Conservation (phyloP, 2,888 invertebrate species). For the Dasypogon diadema region DNA sequence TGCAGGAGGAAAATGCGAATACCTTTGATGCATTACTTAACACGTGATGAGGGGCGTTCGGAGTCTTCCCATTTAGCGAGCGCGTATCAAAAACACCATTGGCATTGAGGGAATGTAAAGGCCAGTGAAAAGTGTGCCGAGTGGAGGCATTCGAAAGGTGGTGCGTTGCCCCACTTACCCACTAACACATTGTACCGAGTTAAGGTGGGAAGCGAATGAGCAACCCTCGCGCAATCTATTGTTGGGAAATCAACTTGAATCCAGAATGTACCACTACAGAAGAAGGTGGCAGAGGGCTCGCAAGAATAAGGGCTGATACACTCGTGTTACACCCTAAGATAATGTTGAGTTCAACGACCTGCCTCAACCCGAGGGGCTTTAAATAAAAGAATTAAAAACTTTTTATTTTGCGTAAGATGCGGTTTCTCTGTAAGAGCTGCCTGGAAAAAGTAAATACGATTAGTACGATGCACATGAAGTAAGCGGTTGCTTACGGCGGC, state of each 20-base stretch:
- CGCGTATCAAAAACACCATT: neutral
- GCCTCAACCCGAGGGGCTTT: conserved; percentile 45
- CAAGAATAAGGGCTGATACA: conserved; percentile 31
- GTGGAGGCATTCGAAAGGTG: conserved; percentile 44
- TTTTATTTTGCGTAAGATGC: conserved; percentile 44
- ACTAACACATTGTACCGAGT: conserved; percentile 51
- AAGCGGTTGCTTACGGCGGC: conserved; percentile 6
- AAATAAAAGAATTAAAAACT: conserved; percentile 48
- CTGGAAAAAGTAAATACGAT: conserved; percentile 38
- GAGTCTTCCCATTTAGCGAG: neutral
- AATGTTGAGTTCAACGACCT: conserved; percentile 53
- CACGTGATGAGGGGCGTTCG: neutral
- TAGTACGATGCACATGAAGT: conserved; percentile 19
- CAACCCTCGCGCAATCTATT: conserved; percentile 12
- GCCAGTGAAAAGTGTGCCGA: conserved; percentile 41
- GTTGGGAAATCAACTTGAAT: conserved; percentile 39
- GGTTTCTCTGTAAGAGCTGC: conserved; percentile 17
- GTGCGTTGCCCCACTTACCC: conserved; percentile 54
- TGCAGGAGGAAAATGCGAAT: conserved; percentile 18
- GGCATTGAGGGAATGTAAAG: neutral
- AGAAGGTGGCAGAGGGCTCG: conserved; percentile 17
- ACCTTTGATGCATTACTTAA: conserved; percentile 24
- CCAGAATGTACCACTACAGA: conserved; percentile 25
- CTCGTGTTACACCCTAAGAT: conserved; percentile 51
- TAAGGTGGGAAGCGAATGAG: conserved; percentile 15